A percentile compares a stretch with the other conserved stretches of the same genome.
Evolutionary conservation across 2,113 vertebrate species (phyloP).

Genomic region (Takifugu flavidus): DNA sequence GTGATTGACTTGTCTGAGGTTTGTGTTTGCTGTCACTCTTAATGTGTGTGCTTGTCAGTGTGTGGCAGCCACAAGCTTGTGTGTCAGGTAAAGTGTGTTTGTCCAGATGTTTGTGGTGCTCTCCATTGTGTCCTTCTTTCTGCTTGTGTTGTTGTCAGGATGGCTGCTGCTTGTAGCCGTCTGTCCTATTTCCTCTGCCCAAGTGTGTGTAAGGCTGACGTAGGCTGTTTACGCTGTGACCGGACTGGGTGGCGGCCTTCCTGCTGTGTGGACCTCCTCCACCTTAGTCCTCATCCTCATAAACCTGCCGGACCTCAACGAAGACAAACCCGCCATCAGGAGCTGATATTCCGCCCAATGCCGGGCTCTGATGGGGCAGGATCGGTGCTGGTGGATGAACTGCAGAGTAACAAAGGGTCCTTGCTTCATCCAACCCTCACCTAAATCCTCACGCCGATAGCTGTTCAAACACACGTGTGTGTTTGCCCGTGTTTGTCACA

Average conservation of each 20-base stretch:
- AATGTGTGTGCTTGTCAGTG: conserved; percentile 39
- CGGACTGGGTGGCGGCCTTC: conserved; percentile 9
- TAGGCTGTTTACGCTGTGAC: conserved; percentile 20
- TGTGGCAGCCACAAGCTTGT: conserved; percentile 42
- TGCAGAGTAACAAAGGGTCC: conserved; percentile 19
- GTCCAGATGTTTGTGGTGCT: conserved; percentile 48
- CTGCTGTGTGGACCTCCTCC: conserved; percentile 22
- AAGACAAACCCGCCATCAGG: conserved; percentile 60
- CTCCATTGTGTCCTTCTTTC: conserved; percentile 49
- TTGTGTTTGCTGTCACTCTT: conserved; percentile 45
- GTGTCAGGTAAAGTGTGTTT: conserved; percentile 50
- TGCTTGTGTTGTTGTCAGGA: conserved; percentile 30
- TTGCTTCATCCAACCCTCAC: conserved; percentile 20
- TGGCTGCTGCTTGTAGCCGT: conserved; percentile 17
- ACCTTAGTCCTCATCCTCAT: conserved; percentile 11
- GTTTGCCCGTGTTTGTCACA: conserved; percentile 5
- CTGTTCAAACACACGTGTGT: conserved; percentile 10
- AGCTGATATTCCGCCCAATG: conserved; percentile 30
- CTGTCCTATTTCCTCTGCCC: conserved; percentile 23
- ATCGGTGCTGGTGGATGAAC: conserved; percentile 11
- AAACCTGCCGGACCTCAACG: conserved; percentile 28
- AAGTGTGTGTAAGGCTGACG: conserved; percentile 1
- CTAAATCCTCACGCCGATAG: conserved; percentile 23
- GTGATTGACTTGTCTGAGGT: conserved; percentile 42
- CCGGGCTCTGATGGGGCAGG: conserved; percentile 25